Percentiles rank a stretch among this genome's conserved stretches.
Conservation (phyloP, 92 coral and sea anemone species). For the Porites cylindrica region DNA sequence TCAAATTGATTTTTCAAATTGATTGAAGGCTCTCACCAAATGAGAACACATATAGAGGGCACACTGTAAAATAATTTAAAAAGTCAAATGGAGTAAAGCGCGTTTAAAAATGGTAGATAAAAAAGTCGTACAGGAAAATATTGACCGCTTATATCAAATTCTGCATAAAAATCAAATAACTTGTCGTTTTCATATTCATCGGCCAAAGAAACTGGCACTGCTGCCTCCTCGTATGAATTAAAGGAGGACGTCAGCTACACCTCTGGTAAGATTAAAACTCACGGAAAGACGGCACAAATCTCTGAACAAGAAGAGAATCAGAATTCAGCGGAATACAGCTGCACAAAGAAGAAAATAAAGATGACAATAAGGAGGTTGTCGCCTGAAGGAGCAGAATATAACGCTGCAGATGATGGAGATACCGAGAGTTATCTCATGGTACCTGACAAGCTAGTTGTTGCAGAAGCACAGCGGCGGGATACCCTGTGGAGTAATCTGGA, state of each 20-base stretch:
- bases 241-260: background rate
- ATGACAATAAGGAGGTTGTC: background rate
- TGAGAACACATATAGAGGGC: too few species aligned
- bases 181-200: constrained; percentile 1
- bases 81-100: too few species aligned
- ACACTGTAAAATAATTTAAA: too few species aligned
- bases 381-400: constrained; percentile 31
- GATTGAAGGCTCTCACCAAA: too few species aligned
- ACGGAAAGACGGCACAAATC: background rate
- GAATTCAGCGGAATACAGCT: background rate
- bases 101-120: too few species aligned
- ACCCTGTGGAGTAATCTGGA: background rate
- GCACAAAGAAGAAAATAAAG: background rate
- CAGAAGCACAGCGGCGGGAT: background rate
- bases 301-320: background rate
- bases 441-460: constrained; percentile 4
- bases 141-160: background rate
- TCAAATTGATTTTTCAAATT: too few species aligned
- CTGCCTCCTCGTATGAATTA: background rate
- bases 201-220: constrained; percentile 1
- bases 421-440: background rate
- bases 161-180: background rate
- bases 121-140: too few species aligned
- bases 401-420: background rate
- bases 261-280: background rate